Percentiles rank a stretch among this genome's conserved stretches.
Conservation (phyloP, 2,888 invertebrate species). For the Meiosimyza platycephala region DNA sequence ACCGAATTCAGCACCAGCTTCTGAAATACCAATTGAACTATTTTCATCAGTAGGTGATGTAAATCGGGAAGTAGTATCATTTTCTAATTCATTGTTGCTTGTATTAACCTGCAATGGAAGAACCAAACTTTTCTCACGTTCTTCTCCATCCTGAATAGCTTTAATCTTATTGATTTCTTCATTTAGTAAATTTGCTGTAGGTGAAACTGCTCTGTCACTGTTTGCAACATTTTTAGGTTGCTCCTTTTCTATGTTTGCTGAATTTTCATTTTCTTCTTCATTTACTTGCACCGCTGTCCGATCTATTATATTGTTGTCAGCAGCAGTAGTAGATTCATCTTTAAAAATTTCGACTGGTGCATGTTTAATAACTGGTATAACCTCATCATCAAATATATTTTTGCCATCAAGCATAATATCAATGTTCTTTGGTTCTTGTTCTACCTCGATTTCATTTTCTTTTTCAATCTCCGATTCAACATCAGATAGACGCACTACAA, state of each 20-base stretch:
- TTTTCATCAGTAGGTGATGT: slow-evolving; percentile 51
- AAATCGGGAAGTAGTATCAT: slow-evolving; percentile 28
- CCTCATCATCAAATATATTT: slow-evolving; percentile 21
- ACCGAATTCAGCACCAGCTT: slow-evolving; percentile 54
- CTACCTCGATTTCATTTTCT: neutral
- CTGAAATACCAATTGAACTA: slow-evolving; percentile 52
- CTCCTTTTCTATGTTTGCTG: no score
- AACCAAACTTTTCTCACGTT: neutral
- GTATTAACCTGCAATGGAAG: neutral
- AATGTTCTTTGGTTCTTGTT: neutral
- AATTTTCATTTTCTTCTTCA: neutral
- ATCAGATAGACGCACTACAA: neutral
- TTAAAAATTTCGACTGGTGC: slow-evolving; percentile 34
- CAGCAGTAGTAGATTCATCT: neutral
- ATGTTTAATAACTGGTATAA: slow-evolving; percentile 34
- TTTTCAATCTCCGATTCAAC: neutral
- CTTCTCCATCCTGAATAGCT: neutral
- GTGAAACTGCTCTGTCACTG: neutral
- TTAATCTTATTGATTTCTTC: slow-evolving; percentile 1
- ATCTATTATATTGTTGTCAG: no score
- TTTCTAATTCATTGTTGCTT: slow-evolving; percentile 32
- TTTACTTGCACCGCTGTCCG: neutral
- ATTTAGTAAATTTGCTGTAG: neutral
- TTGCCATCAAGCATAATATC: neutral
- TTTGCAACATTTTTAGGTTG: neutral